A percentile compares a stretch with the other conserved stretches of the same genome.
Evolutionary conservation across 2,888 invertebrate species (phyloP).

Genomic region (Parnassius orleans): DNA sequence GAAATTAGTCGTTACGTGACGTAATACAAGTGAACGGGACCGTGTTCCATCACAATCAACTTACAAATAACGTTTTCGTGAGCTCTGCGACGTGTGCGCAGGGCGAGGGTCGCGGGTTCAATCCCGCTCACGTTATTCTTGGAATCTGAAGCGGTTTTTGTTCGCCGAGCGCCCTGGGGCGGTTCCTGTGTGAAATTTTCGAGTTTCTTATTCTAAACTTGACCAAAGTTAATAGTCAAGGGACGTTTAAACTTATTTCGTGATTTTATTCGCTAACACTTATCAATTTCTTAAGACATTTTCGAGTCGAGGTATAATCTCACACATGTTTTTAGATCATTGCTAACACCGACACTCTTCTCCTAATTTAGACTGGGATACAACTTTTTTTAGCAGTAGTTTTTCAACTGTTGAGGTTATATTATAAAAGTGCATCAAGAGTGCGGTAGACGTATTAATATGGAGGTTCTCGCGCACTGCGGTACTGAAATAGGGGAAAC

Average conservation of each 20-base stretch:
- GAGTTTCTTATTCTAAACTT: not conserved
- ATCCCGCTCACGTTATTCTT: conserved; percentile 43
- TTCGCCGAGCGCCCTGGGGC: not conserved
- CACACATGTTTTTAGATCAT: no score
- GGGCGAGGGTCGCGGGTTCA: conserved; percentile 54
- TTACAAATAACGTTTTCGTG: conserved; percentile 59
- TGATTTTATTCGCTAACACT: not conserved
- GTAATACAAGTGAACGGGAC: conserved; percentile 11
- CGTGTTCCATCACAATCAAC: conserved; percentile 22
- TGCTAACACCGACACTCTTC: no score
- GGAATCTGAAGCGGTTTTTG: conserved; percentile 31
- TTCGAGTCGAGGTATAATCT: not conserved
- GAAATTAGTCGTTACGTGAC: conserved; percentile 12
- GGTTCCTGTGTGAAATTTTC: conserved; percentile 8
- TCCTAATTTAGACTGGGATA: no score
- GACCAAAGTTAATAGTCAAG: not conserved
- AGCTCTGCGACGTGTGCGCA: conserved; percentile 42
- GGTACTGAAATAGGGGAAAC: no score
- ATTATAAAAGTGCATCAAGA: no score
- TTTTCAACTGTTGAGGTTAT: no score
- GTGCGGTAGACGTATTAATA: no score
- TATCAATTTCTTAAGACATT: not conserved
- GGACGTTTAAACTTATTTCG: not conserved
- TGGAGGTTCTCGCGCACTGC: no score
- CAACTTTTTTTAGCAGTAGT: no score